These are phyloP conservation scores for Gobiocypris rarus DNA, from an alignment of 2,113 vertebrate genomes.

Conservation along the genomic window DNA sequence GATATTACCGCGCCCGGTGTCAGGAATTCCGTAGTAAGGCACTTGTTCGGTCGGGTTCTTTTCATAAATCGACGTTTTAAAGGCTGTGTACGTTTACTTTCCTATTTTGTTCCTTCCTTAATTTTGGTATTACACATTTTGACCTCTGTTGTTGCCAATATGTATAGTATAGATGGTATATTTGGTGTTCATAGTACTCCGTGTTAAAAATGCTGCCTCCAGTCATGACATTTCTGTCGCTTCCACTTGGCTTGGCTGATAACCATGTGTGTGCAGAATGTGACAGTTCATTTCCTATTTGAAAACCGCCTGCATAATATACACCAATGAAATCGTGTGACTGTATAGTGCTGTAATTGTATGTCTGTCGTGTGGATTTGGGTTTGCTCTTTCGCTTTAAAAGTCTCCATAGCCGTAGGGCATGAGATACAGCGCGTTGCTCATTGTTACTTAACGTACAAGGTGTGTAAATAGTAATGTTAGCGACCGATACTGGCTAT, in stretches of 20 bases:
- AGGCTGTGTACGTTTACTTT: conserved; percentile 10
- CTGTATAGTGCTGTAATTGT: background rate
- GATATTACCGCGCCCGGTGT: conserved; percentile 37
- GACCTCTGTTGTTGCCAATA: background rate
- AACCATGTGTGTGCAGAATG: conserved; percentile 37
- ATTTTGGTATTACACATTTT: background rate
- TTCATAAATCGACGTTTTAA: conserved; percentile 9
- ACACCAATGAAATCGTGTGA: background rate
- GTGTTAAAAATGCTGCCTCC: conserved; percentile 25
- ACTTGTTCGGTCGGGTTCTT: conserved; percentile 43
- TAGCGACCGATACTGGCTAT: background rate
- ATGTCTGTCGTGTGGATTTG: background rate
- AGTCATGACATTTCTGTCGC: conserved; percentile 40
- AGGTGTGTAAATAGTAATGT: background rate
- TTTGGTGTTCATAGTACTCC: background rate
- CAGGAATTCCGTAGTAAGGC: conserved; percentile 20
- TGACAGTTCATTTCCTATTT: background rate
- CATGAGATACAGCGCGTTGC: background rate
- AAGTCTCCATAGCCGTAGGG: conserved; percentile 20
- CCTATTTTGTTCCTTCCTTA: background rate
- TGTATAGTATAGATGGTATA: background rate
- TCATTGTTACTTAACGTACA: conserved; percentile 7
- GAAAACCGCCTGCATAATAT: background rate
- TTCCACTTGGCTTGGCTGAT: conserved; percentile 42
- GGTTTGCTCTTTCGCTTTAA: background rate